Conservation (phyloP, 2,113 vertebrate genomes). For the Corvus cornix region DNA sequence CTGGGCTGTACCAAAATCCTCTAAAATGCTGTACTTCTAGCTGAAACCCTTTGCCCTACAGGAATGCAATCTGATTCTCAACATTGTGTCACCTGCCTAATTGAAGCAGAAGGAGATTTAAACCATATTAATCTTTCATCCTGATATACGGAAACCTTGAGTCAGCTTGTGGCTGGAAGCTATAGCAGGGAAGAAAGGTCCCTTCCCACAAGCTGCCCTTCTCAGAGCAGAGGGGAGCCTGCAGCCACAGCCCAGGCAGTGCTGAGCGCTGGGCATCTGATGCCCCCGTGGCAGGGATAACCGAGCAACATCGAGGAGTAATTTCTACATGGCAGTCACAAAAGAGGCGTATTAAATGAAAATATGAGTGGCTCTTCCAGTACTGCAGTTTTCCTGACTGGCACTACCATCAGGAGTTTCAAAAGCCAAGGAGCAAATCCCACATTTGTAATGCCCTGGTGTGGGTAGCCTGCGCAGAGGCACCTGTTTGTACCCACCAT, state of each 20-base stretch:
- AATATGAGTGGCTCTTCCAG: neutral
- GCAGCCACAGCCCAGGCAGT: neutral
- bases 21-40: neutral
- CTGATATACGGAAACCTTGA: neutral
- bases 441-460: neutral
- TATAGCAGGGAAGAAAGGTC: neutral
- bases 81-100: neutral
- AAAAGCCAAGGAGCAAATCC: neutral
- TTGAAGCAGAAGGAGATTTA: conserved; percentile 30
- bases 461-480: neutral
- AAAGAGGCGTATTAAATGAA: neutral
- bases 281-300: neutral
- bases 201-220: neutral
- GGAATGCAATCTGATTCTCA: neutral
- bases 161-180: neutral
- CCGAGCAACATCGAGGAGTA: fast-evolving
- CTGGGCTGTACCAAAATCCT: conserved; percentile 39
- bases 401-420: neutral
- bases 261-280: neutral
- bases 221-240: neutral
- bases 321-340: neutral
- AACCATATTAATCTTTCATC: neutral
- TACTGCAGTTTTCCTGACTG: neutral
- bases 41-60: neutral
- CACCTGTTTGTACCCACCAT: fast-evolving